Percentiles rank a stretch among this genome's conserved stretches.
phyloP scores from a whole-genome alignment of 2,797 vertebrate species.

The Melopsittacus undulatus region DNA sequence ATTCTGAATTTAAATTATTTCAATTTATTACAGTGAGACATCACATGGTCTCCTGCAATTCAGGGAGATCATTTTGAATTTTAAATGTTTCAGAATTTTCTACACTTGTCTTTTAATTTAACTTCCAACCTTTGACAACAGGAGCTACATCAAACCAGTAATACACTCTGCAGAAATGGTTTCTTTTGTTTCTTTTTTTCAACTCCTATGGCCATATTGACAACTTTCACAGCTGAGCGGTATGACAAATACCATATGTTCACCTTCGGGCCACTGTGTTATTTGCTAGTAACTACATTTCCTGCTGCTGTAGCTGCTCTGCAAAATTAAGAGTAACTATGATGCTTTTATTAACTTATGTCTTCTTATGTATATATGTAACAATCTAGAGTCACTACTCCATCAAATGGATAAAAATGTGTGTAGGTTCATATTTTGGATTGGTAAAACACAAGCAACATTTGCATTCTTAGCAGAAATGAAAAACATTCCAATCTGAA shows the following conservation, averaged over 20 bases:
- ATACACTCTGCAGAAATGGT: background rate
- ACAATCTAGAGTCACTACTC: constrained; percentile 42
- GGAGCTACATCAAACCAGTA: background rate
- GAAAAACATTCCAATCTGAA: background rate
- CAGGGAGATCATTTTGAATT: background rate
- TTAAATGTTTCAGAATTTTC: background rate
- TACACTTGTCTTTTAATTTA: background rate
- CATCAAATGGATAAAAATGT: constrained; percentile 49
- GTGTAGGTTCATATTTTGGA: constrained; percentile 21
- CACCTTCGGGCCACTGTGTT: constrained; percentile 60
- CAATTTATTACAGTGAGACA: background rate
- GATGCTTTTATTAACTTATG: constrained; percentile 49
- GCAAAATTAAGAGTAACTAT: constrained; percentile 64
- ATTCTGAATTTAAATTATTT: constrained; percentile 31
- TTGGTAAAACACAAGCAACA: constrained; percentile 13
- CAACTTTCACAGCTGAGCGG: constrained; percentile 55
- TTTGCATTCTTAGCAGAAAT: constrained; percentile 61
- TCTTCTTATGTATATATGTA: constrained; percentile 32
- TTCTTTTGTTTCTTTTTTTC: background rate
- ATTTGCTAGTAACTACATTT: constrained; percentile 61
- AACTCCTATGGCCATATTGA: background rate
- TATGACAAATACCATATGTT: constrained; percentile 69
- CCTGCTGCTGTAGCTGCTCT: constrained; percentile 33
- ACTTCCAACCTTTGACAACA: background rate
- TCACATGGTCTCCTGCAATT: background rate